A percentile compares a stretch with the other conserved stretches of the same genome.
Conservation (phyloP, 2,797 vertebrate genomes). For the Clarias laeviceps region DNA sequence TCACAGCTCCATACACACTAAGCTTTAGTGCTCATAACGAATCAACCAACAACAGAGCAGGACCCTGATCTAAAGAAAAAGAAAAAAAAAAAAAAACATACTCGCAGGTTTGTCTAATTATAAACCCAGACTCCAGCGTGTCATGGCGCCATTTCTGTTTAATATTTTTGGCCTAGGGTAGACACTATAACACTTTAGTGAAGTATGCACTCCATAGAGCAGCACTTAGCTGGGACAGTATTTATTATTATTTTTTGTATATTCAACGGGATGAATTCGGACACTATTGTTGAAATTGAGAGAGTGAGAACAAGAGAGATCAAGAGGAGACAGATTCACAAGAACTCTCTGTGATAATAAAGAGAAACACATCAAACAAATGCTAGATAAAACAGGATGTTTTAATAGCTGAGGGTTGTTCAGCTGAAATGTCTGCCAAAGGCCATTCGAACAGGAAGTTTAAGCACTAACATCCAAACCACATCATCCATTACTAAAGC, state of each 20-base stretch:
- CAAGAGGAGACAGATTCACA: conserved; percentile 18
- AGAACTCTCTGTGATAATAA: conserved; percentile 7
- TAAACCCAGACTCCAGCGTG: conserved; percentile 1
- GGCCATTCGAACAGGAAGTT: conserved; percentile 16
- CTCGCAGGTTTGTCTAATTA: neutral
- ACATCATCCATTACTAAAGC: conserved; percentile 27
- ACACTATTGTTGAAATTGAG: conserved; percentile 20
- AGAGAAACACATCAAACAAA: conserved; percentile 16
- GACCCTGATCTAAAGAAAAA: neutral
- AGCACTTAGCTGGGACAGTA: neutral
- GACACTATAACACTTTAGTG: neutral
- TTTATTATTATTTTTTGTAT: neutral
- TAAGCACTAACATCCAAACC: conserved; percentile 30
- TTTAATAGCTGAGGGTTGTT: conserved; percentile 34
- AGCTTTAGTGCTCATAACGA: neutral
- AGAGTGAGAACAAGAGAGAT: neutral
- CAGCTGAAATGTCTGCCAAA: conserved; percentile 25
- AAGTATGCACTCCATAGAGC: neutral
- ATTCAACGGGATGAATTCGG: neutral
- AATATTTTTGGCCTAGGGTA: neutral
- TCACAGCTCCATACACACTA: neutral
- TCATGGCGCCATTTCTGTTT: neutral
- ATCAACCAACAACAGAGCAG: neutral
- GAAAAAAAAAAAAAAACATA: neutral
- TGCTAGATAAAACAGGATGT: conserved; percentile 21